Evolutionary conservation across 1,140 invertebrate genomes (phyloP), one percentile per base, ranked within the genome.

Genomic region (Lepidostoma basale): DNA sequence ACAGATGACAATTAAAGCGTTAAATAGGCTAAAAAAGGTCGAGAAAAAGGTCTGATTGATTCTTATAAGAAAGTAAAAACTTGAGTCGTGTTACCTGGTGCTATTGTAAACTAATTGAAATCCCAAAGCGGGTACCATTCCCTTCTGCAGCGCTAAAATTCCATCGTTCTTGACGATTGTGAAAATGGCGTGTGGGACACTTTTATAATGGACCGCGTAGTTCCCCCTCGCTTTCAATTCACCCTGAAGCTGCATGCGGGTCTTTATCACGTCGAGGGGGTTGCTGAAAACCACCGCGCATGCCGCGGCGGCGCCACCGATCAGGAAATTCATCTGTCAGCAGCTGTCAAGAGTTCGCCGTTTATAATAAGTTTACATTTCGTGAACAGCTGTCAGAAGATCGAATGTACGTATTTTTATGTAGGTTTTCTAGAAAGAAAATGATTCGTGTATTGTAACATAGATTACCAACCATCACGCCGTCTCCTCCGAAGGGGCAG

Each of bases 211-310:
- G 2, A 83, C 76, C 10, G 77, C 76, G 73, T 84, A 81, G 1
- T 80, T 76, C 5, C 91, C 90, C 42, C 85, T 83, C 1, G 88
- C 86, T 68, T 88, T 85, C 9, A 97, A 77, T 77, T 97, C 95
- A 9, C 95, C 95, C 81, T 97, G 95, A 0, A 97, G 81, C 77
- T 97, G 95, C 74, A 97, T 87, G 14, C 95, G 85, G 3, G 93
- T 96, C 82, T 97, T 97, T 0, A 96, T 86, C 0, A 92, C 90
- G 76, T 92, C 90, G 65, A 91, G 83, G 2, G 90, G 90, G 76
- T 92, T 92, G 2, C 88, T 89, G 72, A 91, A 85, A 8, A 90
- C 72, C 0, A 87, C 88, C 1, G 89, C 89, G 23, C 87, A 84
- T 54, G 85, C 86, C 2, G 88, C 88, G 1, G 89, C 87, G 14